Percentiles rank a stretch among this genome's conserved stretches.
Evolutionary conservation across 2,113 vertebrate species (phyloP).

Genomic region (Chloroceryle aenea): DNA sequence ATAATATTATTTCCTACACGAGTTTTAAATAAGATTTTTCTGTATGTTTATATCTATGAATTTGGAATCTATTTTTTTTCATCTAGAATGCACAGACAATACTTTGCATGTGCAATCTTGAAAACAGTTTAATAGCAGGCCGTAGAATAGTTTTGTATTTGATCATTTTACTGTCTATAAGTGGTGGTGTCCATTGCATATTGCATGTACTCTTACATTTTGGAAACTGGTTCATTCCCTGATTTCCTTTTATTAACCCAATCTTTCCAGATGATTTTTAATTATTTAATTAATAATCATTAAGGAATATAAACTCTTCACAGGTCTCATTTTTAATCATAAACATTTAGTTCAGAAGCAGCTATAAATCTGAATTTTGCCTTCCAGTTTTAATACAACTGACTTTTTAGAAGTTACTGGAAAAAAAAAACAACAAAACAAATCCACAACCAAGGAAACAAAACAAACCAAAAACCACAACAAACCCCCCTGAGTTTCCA

Average conservation of each 20-base stretch:
- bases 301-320: background rate
- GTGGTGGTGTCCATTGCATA: rapidly evolving
- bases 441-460: background rate
- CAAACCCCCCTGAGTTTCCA: background rate
- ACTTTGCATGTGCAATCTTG: background rate
- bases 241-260: background rate
- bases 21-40: background rate
- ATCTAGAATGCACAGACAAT: background rate
- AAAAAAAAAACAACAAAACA: background rate
- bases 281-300: slow-evolving; percentile 8
- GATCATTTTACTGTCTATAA: background rate
- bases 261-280: background rate
- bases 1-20: background rate
- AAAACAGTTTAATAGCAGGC: background rate
- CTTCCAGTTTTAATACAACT: slow-evolving; percentile 29
- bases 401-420: background rate
- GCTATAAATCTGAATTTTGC: background rate
- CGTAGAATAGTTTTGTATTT: background rate
- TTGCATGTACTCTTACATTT: background rate
- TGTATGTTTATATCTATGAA: background rate
- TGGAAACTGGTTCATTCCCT: background rate
- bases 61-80: background rate
- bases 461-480: background rate
- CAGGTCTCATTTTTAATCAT: background rate
- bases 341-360: background rate